phyloP scores from a whole-genome alignment of 2,888 invertebrate genomes.

The Eupelmus urozonus region DNA sequence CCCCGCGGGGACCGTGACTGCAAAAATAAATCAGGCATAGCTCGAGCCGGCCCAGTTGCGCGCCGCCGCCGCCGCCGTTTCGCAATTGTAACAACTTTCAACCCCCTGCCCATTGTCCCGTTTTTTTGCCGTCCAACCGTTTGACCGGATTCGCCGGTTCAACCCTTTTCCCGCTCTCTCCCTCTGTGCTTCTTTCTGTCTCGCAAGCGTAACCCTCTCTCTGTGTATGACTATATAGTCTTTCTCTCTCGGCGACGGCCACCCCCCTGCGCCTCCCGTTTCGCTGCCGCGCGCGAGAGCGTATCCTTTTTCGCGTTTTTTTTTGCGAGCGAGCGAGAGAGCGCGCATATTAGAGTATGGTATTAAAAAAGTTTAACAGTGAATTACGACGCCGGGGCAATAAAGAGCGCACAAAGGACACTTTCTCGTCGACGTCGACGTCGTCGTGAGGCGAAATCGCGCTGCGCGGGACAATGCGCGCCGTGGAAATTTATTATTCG shows the following conservation, averaged over 20 bases:
- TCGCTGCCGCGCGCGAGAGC: not conserved
- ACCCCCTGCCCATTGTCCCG: constrained; percentile 69
- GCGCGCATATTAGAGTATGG: constrained; percentile 50
- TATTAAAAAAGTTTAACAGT: constrained; percentile 56
- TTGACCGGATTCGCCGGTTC: constrained; percentile 65
- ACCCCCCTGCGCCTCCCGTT: constrained; percentile 14
- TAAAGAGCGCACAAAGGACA: constrained; percentile 53
- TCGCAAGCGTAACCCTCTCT: not conserved
- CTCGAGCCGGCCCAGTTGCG: too few relatives aligned
- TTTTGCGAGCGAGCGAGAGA: too few relatives aligned
- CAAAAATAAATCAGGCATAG: constrained; percentile 71
- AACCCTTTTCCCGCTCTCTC: constrained; percentile 56
- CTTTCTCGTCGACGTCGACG: constrained; percentile 19
- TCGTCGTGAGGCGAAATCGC: too few relatives aligned
- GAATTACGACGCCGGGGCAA: constrained; percentile 53
- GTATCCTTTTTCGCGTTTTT: constrained; percentile 54
- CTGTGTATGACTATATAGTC: not conserved
- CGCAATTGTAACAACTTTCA: constrained; percentile 75
- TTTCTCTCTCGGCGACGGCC: constrained; percentile 1
- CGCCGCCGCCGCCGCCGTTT: constrained; percentile 60
- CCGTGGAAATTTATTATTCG: too few relatives aligned
- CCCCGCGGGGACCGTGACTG: constrained; percentile 67
- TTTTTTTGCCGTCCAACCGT: constrained; percentile 68
- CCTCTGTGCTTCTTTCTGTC: not conserved
- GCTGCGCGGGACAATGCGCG: too few relatives aligned